These are phyloP conservation scores for Mormyrus iriodes DNA, from an alignment of 2,113 vertebrate species.

Conservation along the genomic window DNA sequence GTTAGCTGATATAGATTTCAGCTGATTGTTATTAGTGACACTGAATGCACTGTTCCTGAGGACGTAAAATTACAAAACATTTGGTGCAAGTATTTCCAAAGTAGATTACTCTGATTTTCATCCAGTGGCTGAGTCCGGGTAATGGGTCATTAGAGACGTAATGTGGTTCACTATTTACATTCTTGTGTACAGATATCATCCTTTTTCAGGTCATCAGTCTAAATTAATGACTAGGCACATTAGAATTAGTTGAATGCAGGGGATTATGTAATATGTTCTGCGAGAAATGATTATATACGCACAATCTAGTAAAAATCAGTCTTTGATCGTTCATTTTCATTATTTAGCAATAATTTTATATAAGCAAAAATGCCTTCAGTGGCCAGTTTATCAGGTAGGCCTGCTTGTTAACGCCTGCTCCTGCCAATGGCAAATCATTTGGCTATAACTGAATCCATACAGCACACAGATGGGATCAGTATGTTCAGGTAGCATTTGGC, in stretches of 20 bases:
- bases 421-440: neutral
- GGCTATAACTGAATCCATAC: neutral
- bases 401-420: neutral
- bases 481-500: neutral
- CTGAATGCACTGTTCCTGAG: neutral
- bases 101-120: neutral
- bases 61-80: neutral
- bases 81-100: neutral
- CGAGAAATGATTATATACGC: neutral
- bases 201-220: neutral
- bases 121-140: neutral
- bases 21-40: neutral
- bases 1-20: neutral
- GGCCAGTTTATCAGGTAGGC: neutral
- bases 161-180: neutral
- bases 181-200: neutral
- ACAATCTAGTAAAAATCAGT: neutral
- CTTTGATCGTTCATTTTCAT: neutral
- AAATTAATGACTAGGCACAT: neutral
- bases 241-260: neutral
- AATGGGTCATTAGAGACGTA: neutral
- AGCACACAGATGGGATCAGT: neutral
- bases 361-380: neutral
- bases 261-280: neutral
- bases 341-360: neutral